Evolutionary conservation across 2,888 invertebrate species (phyloP).

Genomic region (Metacarcinus magister): DNA sequence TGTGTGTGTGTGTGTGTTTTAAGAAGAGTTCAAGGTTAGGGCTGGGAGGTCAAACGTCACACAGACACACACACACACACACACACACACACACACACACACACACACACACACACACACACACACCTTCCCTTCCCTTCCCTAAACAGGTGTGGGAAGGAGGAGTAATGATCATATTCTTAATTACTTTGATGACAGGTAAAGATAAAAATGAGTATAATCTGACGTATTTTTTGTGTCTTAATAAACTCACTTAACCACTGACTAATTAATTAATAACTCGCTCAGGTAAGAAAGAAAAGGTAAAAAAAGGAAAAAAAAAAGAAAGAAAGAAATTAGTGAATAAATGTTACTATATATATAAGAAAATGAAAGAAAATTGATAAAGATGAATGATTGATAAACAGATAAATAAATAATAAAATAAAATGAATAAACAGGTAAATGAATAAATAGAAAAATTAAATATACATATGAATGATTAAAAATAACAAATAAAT

Average conservation of each 20-base stretch:
- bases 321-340: background rate
- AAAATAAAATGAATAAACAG: too few relatives aligned
- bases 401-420: too few relatives aligned
- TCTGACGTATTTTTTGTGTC: too few relatives aligned
- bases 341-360: background rate
- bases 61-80: constrained; percentile 28
- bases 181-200: background rate
- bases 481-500: too few relatives aligned
- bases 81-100: constrained; percentile 33
- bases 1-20: too few relatives aligned
- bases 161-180: background rate
- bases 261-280: too few relatives aligned
- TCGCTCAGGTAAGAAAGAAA: background rate
- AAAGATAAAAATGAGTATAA: too few relatives aligned
- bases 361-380: background rate
- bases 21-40: too few relatives aligned
- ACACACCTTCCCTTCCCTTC: background rate
- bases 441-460: too few relatives aligned
- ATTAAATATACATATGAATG: too few relatives aligned
- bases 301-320: background rate
- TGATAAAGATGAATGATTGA: too few relatives aligned
- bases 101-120: background rate
- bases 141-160: background rate
- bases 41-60: background rate
- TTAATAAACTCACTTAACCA: too few relatives aligned